These are phyloP conservation scores for Vireo altiloquus DNA, from an alignment of 2,113 vertebrate genomes.

Conservation along the genomic window DNA sequence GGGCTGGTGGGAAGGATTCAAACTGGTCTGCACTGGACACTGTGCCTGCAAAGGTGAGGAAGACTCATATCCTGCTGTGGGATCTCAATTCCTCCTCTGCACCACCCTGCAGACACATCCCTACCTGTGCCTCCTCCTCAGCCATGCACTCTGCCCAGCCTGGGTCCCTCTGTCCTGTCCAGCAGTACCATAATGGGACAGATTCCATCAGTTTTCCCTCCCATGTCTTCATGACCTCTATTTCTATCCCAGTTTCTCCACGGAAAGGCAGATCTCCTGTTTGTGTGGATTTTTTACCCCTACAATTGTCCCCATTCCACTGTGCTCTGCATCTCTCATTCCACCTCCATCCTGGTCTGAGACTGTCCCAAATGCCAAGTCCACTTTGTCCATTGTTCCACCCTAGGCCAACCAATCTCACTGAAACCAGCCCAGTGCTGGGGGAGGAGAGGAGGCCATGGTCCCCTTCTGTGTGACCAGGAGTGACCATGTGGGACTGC, in stretches of 20 bases:
- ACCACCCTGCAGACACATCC: neutral
- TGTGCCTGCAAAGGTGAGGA: neutral
- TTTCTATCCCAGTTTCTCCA: neutral
- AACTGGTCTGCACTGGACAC: neutral
- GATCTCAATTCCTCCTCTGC: neutral
- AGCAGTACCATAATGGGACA: neutral
- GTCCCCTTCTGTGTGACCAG: fast-evolving
- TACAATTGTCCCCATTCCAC: fast-evolving
- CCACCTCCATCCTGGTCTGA: neutral
- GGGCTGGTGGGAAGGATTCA: neutral
- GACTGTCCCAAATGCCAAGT: neutral
- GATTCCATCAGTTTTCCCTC: neutral
- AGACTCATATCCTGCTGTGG: neutral
- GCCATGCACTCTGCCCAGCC: neutral
- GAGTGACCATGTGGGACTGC: fast-evolving
- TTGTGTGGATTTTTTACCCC: neutral
- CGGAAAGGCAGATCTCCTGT: neutral
- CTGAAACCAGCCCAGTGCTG: neutral
- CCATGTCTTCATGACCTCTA: neutral
- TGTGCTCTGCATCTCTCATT: neutral
- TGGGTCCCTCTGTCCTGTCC: neutral
- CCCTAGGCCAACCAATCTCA: neutral
- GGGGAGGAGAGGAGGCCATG: neutral
- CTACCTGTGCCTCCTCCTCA: neutral
- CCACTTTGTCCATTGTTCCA: neutral